Conservation (phyloP, 2,888 invertebrate genomes). For the Thymelicus sylvestris region DNA sequence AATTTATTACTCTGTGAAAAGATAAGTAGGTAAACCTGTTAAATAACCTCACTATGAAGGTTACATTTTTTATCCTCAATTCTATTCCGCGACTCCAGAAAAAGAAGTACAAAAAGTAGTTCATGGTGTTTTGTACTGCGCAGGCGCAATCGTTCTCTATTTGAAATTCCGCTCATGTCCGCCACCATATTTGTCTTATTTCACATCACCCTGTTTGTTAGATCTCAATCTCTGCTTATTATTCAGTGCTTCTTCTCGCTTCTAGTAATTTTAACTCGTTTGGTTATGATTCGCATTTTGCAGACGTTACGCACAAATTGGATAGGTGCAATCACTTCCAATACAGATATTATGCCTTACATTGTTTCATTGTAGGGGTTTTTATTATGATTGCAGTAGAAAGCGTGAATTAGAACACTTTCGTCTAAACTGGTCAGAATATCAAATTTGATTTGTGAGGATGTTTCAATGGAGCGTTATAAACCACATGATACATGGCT, state of each 20-base stretch:
- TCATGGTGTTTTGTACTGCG: constrained; percentile 56
- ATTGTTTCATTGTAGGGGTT: background rate
- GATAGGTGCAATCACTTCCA: constrained; percentile 26
- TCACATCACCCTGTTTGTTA: constrained; percentile 73
- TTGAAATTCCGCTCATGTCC: constrained; percentile 73
- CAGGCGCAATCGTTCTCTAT: constrained; percentile 56
- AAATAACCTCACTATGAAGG: constrained; percentile 17
- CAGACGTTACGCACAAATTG: constrained; percentile 35
- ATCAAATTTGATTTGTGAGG: too few species aligned
- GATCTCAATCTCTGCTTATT: constrained; percentile 77
- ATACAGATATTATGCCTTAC: constrained; percentile 18
- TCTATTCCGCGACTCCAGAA: constrained; percentile 36
- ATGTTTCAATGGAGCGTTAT: too few species aligned
- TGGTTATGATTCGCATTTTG: constrained; percentile 37
- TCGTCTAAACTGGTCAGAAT: too few species aligned
- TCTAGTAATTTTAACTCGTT: constrained; percentile 53
- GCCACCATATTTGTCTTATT: constrained; percentile 79
- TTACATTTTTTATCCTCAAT: constrained; percentile 22
- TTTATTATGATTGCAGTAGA: constrained; percentile 1
- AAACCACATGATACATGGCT: too few species aligned
- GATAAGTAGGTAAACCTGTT: constrained; percentile 16
- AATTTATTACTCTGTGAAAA: background rate
- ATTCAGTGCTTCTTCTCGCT: constrained; percentile 65
- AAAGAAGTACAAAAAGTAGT: constrained; percentile 53
- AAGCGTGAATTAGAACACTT: background rate